Evolutionary conservation across 2,113 vertebrate species (phyloP).

Genomic region (Burhinus oedicnemus): DNA sequence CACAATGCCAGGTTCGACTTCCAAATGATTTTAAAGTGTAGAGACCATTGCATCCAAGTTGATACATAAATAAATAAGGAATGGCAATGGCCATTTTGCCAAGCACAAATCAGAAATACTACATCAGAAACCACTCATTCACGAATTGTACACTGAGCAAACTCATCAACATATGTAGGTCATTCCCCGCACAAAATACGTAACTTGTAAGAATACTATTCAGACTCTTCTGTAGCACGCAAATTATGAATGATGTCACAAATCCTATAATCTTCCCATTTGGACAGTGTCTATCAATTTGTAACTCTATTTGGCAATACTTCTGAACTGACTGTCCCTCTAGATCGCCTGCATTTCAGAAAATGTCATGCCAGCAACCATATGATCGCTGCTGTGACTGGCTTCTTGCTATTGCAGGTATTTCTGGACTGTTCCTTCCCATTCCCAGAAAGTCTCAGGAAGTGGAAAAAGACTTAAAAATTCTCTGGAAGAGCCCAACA

Average conservation of each 20-base stretch:
- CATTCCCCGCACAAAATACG: fast-evolving
- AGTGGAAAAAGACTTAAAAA: not conserved
- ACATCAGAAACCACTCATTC: not conserved
- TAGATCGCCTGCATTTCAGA: not conserved
- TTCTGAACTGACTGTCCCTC: not conserved
- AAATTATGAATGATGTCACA: not conserved
- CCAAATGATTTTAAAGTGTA: not conserved
- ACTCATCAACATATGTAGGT: not conserved
- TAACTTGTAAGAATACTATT: not conserved
- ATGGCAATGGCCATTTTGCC: not conserved
- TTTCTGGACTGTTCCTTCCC: not conserved
- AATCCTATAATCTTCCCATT: not conserved
- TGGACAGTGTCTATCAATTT: not conserved
- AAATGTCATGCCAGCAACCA: not conserved
- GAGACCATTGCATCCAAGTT: not conserved
- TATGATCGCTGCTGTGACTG: not conserved
- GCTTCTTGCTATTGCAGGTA: not conserved
- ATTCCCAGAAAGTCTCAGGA: not conserved
- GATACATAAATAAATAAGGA: not conserved
- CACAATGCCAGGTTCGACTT: not conserved
- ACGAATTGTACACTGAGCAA: not conserved
- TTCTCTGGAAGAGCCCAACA: not conserved
- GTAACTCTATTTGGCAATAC: not conserved
- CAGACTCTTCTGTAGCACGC: not conserved
- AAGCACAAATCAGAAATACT: not conserved